Conservation (phyloP, 2,888 invertebrate species). For the Cataglyphis albicans region DNA sequence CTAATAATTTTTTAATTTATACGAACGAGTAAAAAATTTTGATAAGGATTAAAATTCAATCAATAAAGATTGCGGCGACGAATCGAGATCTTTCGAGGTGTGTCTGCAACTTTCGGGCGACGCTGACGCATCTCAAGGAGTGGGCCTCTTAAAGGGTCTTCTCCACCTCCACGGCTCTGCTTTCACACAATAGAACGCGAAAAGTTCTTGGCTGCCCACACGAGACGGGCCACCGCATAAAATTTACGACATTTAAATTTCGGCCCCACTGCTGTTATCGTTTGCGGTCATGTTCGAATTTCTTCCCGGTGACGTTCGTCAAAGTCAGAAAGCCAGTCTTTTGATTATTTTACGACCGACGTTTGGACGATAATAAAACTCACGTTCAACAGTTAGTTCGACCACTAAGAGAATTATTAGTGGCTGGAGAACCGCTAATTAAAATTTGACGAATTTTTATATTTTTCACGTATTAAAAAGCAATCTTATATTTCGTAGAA, state of each 20-base stretch:
- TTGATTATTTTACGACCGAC: constrained; percentile 44
- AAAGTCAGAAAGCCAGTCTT: constrained; percentile 43
- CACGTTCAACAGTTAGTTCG: constrained; percentile 9
- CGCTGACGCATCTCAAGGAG: constrained; percentile 18
- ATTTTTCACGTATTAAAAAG: background rate
- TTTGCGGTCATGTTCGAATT: constrained; percentile 65
- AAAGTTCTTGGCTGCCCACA: constrained; percentile 16
- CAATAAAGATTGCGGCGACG: constrained; percentile 9
- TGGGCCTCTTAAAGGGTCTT: constrained; percentile 41
- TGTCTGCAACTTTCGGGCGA: constrained; percentile 6
- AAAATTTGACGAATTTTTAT: background rate
- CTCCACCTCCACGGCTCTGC: background rate
- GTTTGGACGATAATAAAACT: constrained; percentile 35
- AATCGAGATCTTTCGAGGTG: constrained; percentile 19
- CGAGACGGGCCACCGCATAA: constrained; percentile 58
- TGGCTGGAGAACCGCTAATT: background rate
- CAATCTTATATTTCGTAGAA: background rate
- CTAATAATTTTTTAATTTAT: background rate
- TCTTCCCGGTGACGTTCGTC: constrained; percentile 63
- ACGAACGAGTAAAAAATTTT: background rate
- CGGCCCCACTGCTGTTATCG: constrained; percentile 70
- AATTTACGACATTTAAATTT: constrained; percentile 79
- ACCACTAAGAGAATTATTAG: constrained; percentile 12
- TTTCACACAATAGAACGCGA: constrained; percentile 59
- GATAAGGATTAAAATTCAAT: background rate